Base-by-base conservation (phyloP, 2,113 vertebrate genomes). In the Tachysurus vachellii region DNA sequence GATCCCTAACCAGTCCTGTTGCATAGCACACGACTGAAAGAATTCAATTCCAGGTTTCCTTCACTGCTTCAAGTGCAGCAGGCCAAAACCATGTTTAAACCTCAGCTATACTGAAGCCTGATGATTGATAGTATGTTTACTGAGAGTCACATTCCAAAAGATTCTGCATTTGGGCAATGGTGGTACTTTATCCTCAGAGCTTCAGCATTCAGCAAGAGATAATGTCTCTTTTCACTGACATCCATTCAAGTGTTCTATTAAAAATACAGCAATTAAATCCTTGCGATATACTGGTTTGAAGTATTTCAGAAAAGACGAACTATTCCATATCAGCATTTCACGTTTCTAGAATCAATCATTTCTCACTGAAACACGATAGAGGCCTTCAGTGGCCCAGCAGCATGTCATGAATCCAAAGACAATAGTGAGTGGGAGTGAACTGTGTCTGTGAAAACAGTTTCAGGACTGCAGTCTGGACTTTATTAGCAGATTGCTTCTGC, bases 371-470 rank as follows among this genome's bases (percentile, higher is more conserved):
- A 76, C 44, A n/a, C 59, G n/a, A 91, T 68, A 9, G 70, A 42
- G 66, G 31, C 42, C 64, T 66, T 62, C 68, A 61, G 83, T 57
- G 77, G 73, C n/a, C 11, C 62, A 86, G 79, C 80, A 85, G 86
- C 77, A 71, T 81, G 71, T 66, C 53, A 85, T n/a, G 31, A 54
- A 70, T 90, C 83, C 75, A 85, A 89, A 87, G 75, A 84, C 87
- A 91, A 85, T 83, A 88, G 84, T 42, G 70, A 84, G 44, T 54
- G 77, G 66, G 80, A 75, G 59, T 17, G 64, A 83, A 68, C 31
- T 79, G 83, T 87, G 68, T 54, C 75, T 84, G 86, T 73, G 47
- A 88, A 92, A 90, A 90, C 89, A 86, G 54, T 88, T 68, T 86
- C 71, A 88, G 77, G 84, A 70, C 73, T 47, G 23, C 64, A 80